Evolutionary conservation across 2,888 invertebrate genomes (phyloP).

Genomic region (Zelleria hepariella): DNA sequence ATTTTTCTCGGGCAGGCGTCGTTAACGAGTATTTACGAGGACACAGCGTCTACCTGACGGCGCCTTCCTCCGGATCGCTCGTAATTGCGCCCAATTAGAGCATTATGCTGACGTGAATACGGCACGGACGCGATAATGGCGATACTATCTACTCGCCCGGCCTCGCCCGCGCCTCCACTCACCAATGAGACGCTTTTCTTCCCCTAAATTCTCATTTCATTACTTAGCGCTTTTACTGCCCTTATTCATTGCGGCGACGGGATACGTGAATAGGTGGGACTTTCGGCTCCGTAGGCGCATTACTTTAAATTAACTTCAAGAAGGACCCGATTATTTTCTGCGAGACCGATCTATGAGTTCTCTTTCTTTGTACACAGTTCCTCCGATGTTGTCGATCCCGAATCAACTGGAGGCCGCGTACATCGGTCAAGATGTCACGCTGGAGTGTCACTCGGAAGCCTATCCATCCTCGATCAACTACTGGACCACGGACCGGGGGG

Average conservation of each 20-base stretch:
- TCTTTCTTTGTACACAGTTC: slow-evolving; percentile 74
- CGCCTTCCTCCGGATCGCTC: slow-evolving; percentile 56
- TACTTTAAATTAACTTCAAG: background rate
- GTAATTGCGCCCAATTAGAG: slow-evolving; percentile 71
- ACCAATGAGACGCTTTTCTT: slow-evolving; percentile 20
- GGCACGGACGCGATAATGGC: slow-evolving; percentile 62
- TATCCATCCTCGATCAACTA: slow-evolving; percentile 95
- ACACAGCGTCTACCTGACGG: slow-evolving; percentile 64
- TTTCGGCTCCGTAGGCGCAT: background rate
- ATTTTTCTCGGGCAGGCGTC: slow-evolving; percentile 59
- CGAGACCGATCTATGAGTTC: background rate
- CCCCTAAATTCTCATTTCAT: slow-evolving; percentile 56
- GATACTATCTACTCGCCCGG: slow-evolving; percentile 51
- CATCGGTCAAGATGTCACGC: slow-evolving; percentile 87
- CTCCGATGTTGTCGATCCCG: slow-evolving; percentile 94
- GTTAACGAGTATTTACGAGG: slow-evolving; percentile 70
- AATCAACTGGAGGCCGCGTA: slow-evolving; percentile 94
- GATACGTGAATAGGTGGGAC: slow-evolving; percentile 40
- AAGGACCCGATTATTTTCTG: background rate
- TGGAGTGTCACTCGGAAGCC: slow-evolving; percentile 93
- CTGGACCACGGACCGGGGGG: slow-evolving; percentile 92
- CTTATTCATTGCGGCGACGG: slow-evolving; percentile 29
- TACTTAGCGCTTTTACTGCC: slow-evolving; percentile 42
- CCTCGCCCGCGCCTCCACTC: background rate
- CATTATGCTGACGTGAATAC: slow-evolving; percentile 71